Base-by-base conservation (phyloP, 2,113 vertebrate species). In the Cyrtonyx montezumae region DNA sequence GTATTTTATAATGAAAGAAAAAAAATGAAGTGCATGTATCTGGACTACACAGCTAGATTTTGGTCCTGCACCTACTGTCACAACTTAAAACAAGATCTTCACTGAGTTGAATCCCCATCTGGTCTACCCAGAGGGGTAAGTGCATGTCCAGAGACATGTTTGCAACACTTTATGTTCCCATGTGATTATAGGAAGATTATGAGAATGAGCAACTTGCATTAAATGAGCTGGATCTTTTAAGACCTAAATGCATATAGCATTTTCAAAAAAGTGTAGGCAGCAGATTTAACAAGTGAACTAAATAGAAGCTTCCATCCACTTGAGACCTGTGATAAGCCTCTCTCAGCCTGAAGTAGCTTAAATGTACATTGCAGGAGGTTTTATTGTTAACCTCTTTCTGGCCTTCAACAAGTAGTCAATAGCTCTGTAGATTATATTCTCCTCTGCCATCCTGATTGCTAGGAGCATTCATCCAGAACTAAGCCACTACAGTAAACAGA, bases 361-460 rank as follows among this genome's bases (percentile, higher is more conserved):
- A 75, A 84, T 28, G 68, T 91, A 90, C 92, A 81, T 88, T 93
- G 88, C 79, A 94, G 62, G 20, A 93, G 88, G 86, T 96, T 96
- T 91, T 94, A 82, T 74, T 89, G 79, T 87, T 88, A 90, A 76
- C 83, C 88, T 94, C 77, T 88, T 80, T 81, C 86, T 87, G 79
- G 88, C 70, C 94, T 87, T 94, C 90, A 96, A 96, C 92, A 96
- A 91, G 73, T 75, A 96, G 88, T 91, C 90, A 90, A 87, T 95
- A 90, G 86, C 66, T 58, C 86, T 69, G 66, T 37, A 93, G 95
- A 91, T 93, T 96, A 84, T 86, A 90, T 93, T 95, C 73, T 93
- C 37, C 73, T 95, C 92, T 95, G 73, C 77, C 83, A 86, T 75
- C 85, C 79, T 93, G 90, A 91, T 61, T 91, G 86, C 83, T 90